Evolutionary conservation across 2,113 vertebrate genomes (phyloP).

Genomic region (Reinhardtius hippoglossoides): DNA sequence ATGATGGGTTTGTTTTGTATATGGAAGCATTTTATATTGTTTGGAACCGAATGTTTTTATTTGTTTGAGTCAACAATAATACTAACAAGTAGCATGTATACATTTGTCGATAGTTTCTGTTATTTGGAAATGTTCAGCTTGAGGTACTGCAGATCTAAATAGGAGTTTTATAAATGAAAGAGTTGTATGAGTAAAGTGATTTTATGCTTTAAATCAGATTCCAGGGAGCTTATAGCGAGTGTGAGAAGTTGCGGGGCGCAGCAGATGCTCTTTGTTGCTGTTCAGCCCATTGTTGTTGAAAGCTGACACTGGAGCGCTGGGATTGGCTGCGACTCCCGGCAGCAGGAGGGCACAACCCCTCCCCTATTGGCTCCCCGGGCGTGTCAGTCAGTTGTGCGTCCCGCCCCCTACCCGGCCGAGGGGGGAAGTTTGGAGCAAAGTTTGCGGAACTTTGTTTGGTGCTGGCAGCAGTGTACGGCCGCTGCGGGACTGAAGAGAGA

Average conservation of each 20-base stretch:
- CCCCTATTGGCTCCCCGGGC: conserved; percentile 83
- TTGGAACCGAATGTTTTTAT: too few relatives aligned
- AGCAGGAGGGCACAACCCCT: conserved; percentile 66
- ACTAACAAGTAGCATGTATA: too few relatives aligned
- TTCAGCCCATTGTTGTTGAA: conserved; percentile 79
- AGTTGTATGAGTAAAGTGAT: background rate
- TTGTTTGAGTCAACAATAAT: too few relatives aligned
- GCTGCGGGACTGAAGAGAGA: conserved; percentile 46
- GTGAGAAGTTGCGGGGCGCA: conserved; percentile 65
- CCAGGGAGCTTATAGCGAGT: conserved; percentile 54
- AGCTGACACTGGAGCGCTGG: conserved; percentile 55
- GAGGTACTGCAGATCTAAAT: too few relatives aligned
- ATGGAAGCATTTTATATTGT: too few relatives aligned
- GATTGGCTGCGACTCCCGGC: conserved; percentile 82
- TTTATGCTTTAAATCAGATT: conserved; percentile 32
- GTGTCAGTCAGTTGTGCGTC: conserved; percentile 42
- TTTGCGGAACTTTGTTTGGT: conserved; percentile 85
- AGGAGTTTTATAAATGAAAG: background rate
- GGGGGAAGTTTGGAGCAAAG: conserved; percentile 88
- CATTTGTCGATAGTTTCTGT: background rate
- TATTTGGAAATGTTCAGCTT: too few relatives aligned
- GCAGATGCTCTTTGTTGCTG: conserved; percentile 83
- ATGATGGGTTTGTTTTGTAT: too few relatives aligned
- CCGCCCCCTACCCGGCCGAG: conserved; percentile 35
- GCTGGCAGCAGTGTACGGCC: conserved; percentile 70